A percentile compares a stretch with the other conserved stretches of the same genome.
These are phyloP conservation scores for Synergus itoensis DNA, from an alignment of 2,888 invertebrate genomes.

Conservation along the genomic window DNA sequence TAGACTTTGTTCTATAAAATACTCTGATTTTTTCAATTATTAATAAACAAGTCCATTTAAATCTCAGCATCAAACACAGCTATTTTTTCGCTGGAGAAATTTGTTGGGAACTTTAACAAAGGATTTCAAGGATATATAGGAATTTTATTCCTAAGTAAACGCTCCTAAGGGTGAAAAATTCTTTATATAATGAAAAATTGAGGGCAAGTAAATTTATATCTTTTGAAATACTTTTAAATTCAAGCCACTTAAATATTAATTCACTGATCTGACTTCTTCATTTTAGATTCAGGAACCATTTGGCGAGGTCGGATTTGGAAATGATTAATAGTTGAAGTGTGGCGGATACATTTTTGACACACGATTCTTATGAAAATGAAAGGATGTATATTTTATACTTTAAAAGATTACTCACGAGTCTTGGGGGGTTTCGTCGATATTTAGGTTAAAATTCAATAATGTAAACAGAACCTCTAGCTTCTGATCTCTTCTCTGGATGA, in stretches of 20 bases:
- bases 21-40: not conserved
- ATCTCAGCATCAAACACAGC: not conserved
- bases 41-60: slow-evolving; percentile 21
- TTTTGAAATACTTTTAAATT: too few species aligned
- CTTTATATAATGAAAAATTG: slow-evolving; percentile 50
- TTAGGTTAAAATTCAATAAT: too few species aligned
- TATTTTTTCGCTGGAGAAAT: slow-evolving; percentile 8
- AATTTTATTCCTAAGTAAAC: not conserved
- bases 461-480: slow-evolving; percentile 21
- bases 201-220: slow-evolving; percentile 3
- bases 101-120: slow-evolving; percentile 6
- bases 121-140: not conserved
- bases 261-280: too few species aligned
- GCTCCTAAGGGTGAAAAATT: not conserved
- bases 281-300: too few species aligned
- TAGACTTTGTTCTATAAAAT: slow-evolving; percentile 28
- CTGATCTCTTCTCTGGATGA: too few species aligned
- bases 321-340: not conserved
- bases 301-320: too few species aligned
- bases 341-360: slow-evolving; percentile 50
- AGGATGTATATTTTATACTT: slow-evolving; percentile 20
- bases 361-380: slow-evolving; percentile 57
- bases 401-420: too few species aligned
- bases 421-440: too few species aligned
- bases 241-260: too few species aligned